These are phyloP conservation scores for Natrix natrix DNA, from an alignment of 2,797 vertebrate genomes.

Conservation along the genomic window DNA sequence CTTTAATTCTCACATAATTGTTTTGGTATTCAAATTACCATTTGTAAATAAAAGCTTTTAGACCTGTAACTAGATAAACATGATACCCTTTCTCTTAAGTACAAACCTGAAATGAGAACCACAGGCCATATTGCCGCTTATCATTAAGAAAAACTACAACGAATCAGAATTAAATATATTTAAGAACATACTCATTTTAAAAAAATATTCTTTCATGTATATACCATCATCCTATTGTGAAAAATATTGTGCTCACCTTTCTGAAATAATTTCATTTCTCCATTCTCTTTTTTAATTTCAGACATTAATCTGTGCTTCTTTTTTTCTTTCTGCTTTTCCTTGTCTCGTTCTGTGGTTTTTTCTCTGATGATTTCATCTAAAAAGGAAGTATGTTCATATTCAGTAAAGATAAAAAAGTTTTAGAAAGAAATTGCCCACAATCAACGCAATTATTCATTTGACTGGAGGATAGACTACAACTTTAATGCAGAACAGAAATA, in stretches of 20 bases:
- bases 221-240: background rate
- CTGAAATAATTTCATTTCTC: slow-evolving; percentile 86
- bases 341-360: slow-evolving; percentile 78
- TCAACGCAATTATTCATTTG: background rate
- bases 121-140: background rate
- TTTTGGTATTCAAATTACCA: background rate
- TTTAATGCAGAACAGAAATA: background rate
- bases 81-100: background rate
- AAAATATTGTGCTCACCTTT: slow-evolving; percentile 79
- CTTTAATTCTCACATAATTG: background rate
- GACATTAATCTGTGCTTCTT: slow-evolving; percentile 90
- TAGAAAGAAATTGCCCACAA: background rate
- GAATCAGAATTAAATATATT: background rate
- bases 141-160: background rate
- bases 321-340: slow-evolving; percentile 85
- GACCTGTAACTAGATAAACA: background rate
- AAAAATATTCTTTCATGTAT: background rate
- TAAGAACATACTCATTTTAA: background rate
- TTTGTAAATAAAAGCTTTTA: background rate
- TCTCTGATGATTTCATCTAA: slow-evolving; percentile 81
- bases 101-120: background rate
- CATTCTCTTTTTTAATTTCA: slow-evolving; percentile 95
- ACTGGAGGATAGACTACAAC: background rate
- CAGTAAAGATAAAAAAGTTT: slow-evolving; percentile 20
- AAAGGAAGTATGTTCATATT: slow-evolving; percentile 62